Evolutionary conservation across 1,140 invertebrate genomes (phyloP).

Genomic region (Cotesia chilonis): DNA sequence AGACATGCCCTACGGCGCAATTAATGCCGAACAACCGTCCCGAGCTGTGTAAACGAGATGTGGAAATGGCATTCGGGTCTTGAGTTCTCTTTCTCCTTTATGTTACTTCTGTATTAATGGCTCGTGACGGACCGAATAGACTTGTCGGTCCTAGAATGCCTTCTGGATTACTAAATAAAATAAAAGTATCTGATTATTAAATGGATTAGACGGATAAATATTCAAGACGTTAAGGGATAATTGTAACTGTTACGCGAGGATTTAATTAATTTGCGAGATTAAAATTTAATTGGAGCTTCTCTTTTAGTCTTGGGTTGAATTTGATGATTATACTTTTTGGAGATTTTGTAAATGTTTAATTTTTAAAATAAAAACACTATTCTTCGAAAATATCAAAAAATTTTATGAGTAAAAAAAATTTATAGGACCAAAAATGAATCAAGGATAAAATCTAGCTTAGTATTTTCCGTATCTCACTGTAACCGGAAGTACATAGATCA

Average conservation of each 20-base stretch:
- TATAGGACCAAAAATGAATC: not conserved
- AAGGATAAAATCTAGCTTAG: not conserved
- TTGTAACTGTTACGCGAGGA: not conserved
- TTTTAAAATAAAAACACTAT: too few species aligned
- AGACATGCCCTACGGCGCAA: conserved; percentile 43
- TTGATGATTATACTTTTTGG: too few species aligned
- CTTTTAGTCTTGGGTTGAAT: not conserved
- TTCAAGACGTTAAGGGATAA: not conserved
- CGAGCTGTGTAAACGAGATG: conserved; percentile 53
- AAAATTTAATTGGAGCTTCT: not conserved
- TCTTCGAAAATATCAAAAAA: not conserved
- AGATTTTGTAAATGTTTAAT: too few species aligned
- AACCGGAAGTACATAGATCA: conserved; percentile 54
- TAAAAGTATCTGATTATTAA: conserved; percentile 12
- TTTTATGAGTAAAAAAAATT: not conserved
- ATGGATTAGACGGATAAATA: conserved; percentile 15
- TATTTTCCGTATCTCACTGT: conserved; percentile 4
- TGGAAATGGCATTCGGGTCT: conserved; percentile 52
- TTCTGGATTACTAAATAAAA: conserved; percentile 8
- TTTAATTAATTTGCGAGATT: conserved; percentile 3
- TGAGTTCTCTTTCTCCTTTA: conserved; percentile 18
- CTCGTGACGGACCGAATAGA: not conserved
- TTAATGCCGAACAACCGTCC: too few species aligned
- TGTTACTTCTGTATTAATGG: not conserved
- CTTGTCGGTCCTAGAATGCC: not conserved